phyloP scores from a whole-genome alignment of 1,140 invertebrate species.

The Drosophila saltans region DNA sequence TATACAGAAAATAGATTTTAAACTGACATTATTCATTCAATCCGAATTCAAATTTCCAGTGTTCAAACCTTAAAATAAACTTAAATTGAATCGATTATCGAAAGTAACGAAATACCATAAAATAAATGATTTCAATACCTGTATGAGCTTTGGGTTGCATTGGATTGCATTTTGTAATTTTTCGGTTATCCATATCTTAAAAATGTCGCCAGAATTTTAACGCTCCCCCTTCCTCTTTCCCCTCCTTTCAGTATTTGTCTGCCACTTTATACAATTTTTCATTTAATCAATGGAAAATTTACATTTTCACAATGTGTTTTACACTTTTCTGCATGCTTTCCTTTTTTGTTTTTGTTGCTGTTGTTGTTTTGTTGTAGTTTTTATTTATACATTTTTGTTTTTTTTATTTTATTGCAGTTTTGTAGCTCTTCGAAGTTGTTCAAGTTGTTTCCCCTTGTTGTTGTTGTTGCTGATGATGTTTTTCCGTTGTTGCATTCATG shows the following conservation, averaged over 20 bases:
- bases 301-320: constrained; percentile 76
- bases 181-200: too few relatives aligned
- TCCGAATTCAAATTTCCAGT: too few relatives aligned
- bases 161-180: too few relatives aligned
- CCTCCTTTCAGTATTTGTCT: not conserved
- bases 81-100: too few relatives aligned
- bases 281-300: constrained; percentile 72
- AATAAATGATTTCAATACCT: too few relatives aligned
- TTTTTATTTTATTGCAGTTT: constrained; percentile 17
- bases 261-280: constrained; percentile 38
- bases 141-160: too few relatives aligned
- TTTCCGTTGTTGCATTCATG: constrained; percentile 21
- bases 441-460: constrained; percentile 18
- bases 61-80: too few relatives aligned
- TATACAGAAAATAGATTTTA: too few relatives aligned
- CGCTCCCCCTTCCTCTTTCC: not conserved
- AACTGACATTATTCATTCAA: too few relatives aligned
- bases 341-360: not conserved
- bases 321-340: constrained; percentile 65
- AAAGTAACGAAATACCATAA: too few relatives aligned
- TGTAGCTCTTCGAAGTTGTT: constrained; percentile 21
- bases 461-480: constrained; percentile 27
- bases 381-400: constrained; percentile 1
- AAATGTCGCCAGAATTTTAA: too few relatives aligned
- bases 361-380: constrained; percentile 2